These are phyloP conservation scores for Hyposoter dolosus DNA, from an alignment of 2,888 invertebrate genomes.

Conservation along the genomic window DNA sequence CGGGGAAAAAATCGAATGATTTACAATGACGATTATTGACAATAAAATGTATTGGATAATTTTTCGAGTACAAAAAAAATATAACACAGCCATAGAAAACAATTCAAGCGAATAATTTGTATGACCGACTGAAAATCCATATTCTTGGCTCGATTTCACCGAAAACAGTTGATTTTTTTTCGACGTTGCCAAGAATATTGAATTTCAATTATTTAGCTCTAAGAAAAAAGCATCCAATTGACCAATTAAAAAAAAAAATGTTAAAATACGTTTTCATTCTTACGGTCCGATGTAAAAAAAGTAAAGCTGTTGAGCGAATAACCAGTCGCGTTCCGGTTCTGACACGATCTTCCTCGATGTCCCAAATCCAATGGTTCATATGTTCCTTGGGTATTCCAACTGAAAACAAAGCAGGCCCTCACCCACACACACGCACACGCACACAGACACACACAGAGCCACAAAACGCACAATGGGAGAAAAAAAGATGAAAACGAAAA, in stretches of 20 bases:
- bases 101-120: neutral
- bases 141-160: neutral
- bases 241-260: neutral
- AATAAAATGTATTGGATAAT: neutral
- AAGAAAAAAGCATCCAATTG: neutral
- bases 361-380: conserved; percentile 2
- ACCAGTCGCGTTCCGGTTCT: conserved; percentile 35
- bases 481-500: neutral
- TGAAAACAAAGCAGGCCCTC: conserved; percentile 8
- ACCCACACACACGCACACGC: neutral
- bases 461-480: conserved; percentile 14
- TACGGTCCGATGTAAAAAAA: conserved; percentile 51
- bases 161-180: neutral
- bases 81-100: neutral
- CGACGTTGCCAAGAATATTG: conserved; percentile 5
- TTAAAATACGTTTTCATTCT: conserved; percentile 45
- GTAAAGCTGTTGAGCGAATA: conserved; percentile 47
- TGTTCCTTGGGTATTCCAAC: neutral
- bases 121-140: neutral
- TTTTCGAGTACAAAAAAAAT: neutral
- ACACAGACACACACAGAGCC: neutral
- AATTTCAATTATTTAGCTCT: neutral
- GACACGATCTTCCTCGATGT: conserved; percentile 24
- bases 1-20: neutral
- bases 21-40: neutral